Evolutionary conservation across 2,888 invertebrate species (phyloP).

Genomic region (Leptopilina drosophilae): DNA sequence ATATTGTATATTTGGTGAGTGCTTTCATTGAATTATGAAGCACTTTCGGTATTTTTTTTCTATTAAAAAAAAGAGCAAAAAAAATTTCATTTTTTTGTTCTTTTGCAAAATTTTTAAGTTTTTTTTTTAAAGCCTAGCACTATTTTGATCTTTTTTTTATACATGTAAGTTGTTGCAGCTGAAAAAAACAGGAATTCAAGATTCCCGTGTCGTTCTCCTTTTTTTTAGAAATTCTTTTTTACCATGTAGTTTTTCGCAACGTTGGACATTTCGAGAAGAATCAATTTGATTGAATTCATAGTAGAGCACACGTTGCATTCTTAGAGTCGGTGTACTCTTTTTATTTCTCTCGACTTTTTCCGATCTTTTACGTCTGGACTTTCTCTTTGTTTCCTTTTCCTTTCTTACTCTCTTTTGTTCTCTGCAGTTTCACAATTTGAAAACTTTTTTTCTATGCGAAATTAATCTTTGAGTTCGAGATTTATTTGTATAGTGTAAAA

Average conservation of each 20-base stretch:
- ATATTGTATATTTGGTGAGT: constrained; percentile 9
- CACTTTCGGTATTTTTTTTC: constrained; percentile 19
- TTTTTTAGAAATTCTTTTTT: not conserved
- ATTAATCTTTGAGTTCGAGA: not conserved
- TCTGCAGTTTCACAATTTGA: not conserved
- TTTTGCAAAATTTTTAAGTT: not conserved
- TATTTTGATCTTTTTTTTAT: constrained; percentile 13
- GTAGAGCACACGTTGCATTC: not conserved
- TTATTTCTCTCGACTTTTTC: not conserved
- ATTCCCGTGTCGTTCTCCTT: not conserved
- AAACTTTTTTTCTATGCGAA: not conserved
- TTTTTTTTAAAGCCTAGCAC: not conserved
- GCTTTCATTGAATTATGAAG: constrained; percentile 9
- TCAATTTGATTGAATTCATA: constrained; percentile 17
- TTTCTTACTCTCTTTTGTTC: not conserved
- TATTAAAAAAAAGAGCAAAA: not conserved
- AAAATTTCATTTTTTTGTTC: not conserved
- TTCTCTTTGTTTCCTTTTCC: not conserved
- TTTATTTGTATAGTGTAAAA: not conserved
- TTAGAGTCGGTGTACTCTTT: not conserved
- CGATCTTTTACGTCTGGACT: not conserved
- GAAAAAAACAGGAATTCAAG: not conserved
- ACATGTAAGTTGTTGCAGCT: not conserved
- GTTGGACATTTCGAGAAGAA: not conserved
- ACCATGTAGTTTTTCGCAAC: not conserved